A percentile compares a stretch with the other conserved stretches of the same genome.
Evolutionary conservation across 2,113 vertebrate genomes (phyloP).

Genomic region (Actenoides lindsayi): DNA sequence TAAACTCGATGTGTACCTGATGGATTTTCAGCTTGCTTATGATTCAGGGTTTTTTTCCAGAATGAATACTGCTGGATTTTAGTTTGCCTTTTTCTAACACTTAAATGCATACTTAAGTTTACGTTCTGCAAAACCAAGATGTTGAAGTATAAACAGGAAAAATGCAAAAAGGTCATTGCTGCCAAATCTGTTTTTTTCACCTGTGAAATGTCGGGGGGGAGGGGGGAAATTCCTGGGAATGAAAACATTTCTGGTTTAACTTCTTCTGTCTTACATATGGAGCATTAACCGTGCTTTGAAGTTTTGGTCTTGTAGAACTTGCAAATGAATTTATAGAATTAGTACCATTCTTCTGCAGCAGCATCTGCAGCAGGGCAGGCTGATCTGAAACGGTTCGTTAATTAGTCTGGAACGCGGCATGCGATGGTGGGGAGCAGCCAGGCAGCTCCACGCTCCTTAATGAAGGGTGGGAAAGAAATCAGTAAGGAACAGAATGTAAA

Average conservation of each 20-base stretch:
- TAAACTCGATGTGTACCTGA: not conserved
- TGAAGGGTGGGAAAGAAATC: conserved; percentile 29
- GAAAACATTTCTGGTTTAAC: not conserved
- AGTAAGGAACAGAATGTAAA: conserved; percentile 4
- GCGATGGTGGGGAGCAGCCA: not conserved
- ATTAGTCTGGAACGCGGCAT: not conserved
- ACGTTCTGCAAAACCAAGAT: not conserved
- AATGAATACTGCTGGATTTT: not conserved
- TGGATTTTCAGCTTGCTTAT: not conserved
- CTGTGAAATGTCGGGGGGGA: not conserved
- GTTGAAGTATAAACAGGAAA: not conserved
- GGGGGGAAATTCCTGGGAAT: not conserved
- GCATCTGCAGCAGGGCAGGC: conserved; percentile 23
- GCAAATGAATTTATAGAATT: conserved; percentile 9
- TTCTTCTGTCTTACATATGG: not conserved
- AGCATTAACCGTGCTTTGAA: conserved; percentile 6
- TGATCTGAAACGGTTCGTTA: not conserved
- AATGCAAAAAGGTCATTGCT: not conserved
- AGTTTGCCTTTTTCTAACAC: not conserved
- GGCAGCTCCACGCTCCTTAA: not conserved
- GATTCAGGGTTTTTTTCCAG: not conserved
- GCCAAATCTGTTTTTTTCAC: not conserved
- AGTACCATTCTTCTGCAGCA: not conserved
- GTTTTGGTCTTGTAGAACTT: not conserved
- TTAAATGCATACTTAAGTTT: not conserved